Evolutionary conservation across 2,797 vertebrate genomes (phyloP), one percentile per base, ranked within the genome.

Genomic region (Pangasius macronema): DNA sequence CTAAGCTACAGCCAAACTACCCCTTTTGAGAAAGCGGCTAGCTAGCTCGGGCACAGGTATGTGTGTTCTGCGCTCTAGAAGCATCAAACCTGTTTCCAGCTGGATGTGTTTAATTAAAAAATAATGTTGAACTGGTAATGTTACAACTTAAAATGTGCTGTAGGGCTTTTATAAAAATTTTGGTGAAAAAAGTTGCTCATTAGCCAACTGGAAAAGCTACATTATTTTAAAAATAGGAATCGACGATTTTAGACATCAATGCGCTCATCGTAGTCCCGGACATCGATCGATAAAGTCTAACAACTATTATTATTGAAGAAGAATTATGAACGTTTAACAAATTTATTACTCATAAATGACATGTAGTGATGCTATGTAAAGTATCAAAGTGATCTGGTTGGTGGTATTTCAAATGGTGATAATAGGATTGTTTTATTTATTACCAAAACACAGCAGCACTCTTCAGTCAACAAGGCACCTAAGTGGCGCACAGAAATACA

Each of bases 361-460:
- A 30, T 49, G 42, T 16, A 49, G 72, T n/a, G 6, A n/a, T n/a
- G 42, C 49, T 8, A 5, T 5, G 22, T 24, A 46, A 22, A 76
- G 46, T 9, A 36, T 57, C 20, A 0, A 22, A 36, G 49, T 20
- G 22, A 33, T 36, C 11, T 53, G 49, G 24, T 75, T n/a, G 72
- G 55, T 59, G 53, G 20, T 42, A 61, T 30, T 82, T 67, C 18
- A 49, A 18, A 49, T 30, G 42, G 14, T 46, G 81, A 22, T 20
- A 63, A 63, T 5, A 49, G 36, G 36, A 46, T 82, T 63, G 36
- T 49, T 65, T n/a, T 7, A 46, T 82, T 65, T 67, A 9, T 49
- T 65, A 82, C 5, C 61, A 82, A 67, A 67, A 82, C 61, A 82
- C 39, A 49, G 81, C 59, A 67, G 39, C 36, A 67, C 81, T 65